Conservation (phyloP, 2,113 vertebrate species). For the Pithys albifrons region DNA sequence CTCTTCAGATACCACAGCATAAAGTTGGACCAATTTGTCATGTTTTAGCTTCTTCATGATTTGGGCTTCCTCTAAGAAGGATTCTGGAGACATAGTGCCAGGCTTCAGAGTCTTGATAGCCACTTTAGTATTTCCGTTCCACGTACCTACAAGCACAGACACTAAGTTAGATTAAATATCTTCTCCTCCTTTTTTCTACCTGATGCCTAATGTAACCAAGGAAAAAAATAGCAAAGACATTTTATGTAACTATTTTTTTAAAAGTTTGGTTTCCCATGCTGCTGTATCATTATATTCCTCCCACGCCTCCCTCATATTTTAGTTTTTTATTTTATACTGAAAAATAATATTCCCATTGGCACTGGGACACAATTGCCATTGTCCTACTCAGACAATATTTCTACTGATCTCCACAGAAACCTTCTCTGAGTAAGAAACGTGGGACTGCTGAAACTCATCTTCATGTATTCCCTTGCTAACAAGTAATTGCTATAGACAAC, state of each 20-base stretch:
- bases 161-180: conserved; percentile 40
- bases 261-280: neutral
- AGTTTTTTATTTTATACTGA: neutral
- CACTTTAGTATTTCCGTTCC: conserved; percentile 99
- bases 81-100: conserved; percentile 97
- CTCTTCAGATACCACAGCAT: conserved; percentile 96
- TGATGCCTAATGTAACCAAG: neutral
- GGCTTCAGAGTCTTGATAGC: conserved; percentile 98
- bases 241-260: neutral
- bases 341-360: neutral
- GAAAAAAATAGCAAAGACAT: neutral
- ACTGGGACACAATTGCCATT: neutral
- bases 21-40: conserved; percentile 96
- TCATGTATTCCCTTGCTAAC: neutral
- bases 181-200: neutral
- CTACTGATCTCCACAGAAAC: neutral
- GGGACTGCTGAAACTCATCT: neutral
- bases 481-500: neutral
- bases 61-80: conserved; percentile 97
- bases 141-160: conserved; percentile 83
- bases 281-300: neutral
- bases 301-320: neutral
- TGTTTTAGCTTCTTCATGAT: conserved; percentile 99
- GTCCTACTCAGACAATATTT: conserved; percentile 17
- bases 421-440: neutral